These are phyloP conservation scores for Drosophila truncata DNA, from an alignment of 1,140 invertebrate species.

Conservation along the genomic window DNA sequence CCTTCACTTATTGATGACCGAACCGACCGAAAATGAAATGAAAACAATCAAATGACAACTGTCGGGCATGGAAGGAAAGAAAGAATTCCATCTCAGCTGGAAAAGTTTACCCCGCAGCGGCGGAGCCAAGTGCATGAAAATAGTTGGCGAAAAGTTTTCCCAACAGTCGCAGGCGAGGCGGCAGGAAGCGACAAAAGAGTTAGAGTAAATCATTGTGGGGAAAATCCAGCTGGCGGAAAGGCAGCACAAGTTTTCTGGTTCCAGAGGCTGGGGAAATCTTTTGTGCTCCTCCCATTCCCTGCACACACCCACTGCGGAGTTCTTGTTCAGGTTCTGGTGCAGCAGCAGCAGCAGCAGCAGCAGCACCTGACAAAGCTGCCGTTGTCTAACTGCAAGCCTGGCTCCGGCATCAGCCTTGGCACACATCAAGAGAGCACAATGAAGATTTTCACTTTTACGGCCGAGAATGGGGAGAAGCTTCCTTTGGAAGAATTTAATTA, in stretches of 20 bases:
- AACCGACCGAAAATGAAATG: conserved; percentile 70
- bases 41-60: conserved; percentile 79
- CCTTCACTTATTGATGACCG: conserved; percentile 69
- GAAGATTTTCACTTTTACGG: conserved; percentile 28
- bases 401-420: conserved; percentile 35
- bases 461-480: background rate
- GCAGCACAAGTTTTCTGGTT: conserved; percentile 16
- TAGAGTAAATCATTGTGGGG: conserved; percentile 42
- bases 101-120: conserved; percentile 39
- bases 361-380: conserved; percentile 38
- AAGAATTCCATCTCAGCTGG: conserved; percentile 34
- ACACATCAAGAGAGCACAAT: conserved; percentile 34
- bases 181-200: conserved; percentile 29
- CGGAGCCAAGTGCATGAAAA: conserved; percentile 54
- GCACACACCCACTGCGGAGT: conserved; percentile 1
- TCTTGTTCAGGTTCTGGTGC: conserved; percentile 9
- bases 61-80: conserved; percentile 31
- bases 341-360: conserved; percentile 27
- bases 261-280: conserved; percentile 45
- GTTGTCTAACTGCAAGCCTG: conserved; percentile 12
- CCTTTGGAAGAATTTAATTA: background rate
- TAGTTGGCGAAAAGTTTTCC: conserved; percentile 44
- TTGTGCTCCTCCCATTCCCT: conserved; percentile 35
- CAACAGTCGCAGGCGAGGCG: conserved; percentile 23
- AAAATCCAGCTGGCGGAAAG: conserved; percentile 27